Conservation (phyloP, 2,888 invertebrate species). For the Cosmia trapezina region DNA sequence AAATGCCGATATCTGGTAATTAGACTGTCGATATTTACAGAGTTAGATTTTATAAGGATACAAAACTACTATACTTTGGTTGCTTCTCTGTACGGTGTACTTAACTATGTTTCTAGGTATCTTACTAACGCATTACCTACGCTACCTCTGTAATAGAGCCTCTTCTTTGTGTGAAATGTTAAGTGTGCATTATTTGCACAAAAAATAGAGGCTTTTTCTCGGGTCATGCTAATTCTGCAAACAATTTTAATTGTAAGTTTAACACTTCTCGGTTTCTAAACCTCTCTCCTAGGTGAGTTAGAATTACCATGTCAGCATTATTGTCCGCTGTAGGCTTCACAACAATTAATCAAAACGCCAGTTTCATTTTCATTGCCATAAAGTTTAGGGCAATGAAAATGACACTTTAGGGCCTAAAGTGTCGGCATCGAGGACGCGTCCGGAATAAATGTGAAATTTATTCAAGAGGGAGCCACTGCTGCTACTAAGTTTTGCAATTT, state of each 20-base stretch:
- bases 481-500: too few relatives aligned
- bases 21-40: constrained; percentile 59
- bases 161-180: background rate
- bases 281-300: background rate
- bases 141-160: background rate
- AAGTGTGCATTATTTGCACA: background rate
- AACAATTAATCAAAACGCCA: constrained; percentile 57
- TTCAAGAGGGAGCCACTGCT: too few relatives aligned
- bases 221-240: background rate
- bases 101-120: constrained; percentile 2
- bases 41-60: constrained; percentile 44
- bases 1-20: constrained; percentile 41
- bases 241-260: background rate
- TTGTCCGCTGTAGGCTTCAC: constrained; percentile 1
- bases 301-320: background rate
- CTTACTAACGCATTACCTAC: background rate
- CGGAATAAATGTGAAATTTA: constrained; percentile 52
- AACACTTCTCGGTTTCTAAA: background rate
- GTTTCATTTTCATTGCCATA: constrained; percentile 56
- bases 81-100: constrained; percentile 13
- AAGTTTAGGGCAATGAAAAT: too few relatives aligned
- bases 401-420: too few relatives aligned
- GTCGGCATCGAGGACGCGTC: constrained; percentile 16
- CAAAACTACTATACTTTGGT: constrained; percentile 54
- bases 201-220: background rate